Base-by-base conservation (phyloP, 2,113 vertebrate genomes). In the Hystrix brachyura region DNA sequence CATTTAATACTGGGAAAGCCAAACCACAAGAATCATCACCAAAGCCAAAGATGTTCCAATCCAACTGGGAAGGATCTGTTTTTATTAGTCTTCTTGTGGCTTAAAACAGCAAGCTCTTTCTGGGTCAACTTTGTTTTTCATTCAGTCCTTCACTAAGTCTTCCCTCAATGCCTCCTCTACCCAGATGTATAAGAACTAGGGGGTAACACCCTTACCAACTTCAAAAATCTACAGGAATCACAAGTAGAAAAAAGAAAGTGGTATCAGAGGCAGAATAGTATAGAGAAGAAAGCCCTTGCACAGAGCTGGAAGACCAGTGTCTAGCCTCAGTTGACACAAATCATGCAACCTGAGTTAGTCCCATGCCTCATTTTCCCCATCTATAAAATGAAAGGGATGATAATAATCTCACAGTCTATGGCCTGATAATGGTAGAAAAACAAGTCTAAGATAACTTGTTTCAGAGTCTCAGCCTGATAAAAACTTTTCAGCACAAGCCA, bases 11-110 rank as follows among this genome's bases (percentile, higher is more conserved):
- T 29, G 21, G 27, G 59, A 93, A 97, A 91, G 81, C 55, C 92
- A 96, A 97, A 89, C 82, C 79, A 97, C 91, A 95, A 17, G 59
- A 90, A 91, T 82, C 78, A 88, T 95, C 89, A 94, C 46, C 65
- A 94, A 96, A 90, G 84, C 81, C 67, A 83, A 96, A 92, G 76
- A 90, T 15, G 27, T 74, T 87, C 87, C 91, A 80, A 59, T 46
- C 81, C 92, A 92, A 95, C 53, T 38, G n/a, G 27, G 43, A 97
- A 55, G 43, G 27, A 79, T 65, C 51, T 69, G 46, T 57, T 94
- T 76, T 87, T 62, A 38, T 90, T 78, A 74, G 48, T 74, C 71
- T 60, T 89, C 27, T 86, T 80, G 86, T 94, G 48, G 17, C 29
- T 94, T 65, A 82, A 34, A 62, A 62, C 34, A 13, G 43, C 60